These are phyloP conservation scores for Horisme vitalbata DNA, from an alignment of 2,888 invertebrate genomes.

Conservation along the genomic window DNA sequence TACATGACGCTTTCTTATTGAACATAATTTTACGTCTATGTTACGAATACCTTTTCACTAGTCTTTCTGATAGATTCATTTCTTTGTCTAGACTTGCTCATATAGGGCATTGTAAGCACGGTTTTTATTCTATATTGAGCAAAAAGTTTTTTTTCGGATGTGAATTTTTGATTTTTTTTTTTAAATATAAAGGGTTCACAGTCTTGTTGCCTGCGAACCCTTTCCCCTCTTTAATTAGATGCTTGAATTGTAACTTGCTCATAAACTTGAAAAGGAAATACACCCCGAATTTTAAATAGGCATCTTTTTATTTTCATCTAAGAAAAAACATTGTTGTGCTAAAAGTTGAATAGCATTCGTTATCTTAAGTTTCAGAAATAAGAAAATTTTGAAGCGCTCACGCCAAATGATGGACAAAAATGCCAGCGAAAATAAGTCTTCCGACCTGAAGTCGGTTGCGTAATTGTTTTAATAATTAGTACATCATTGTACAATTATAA, in stretches of 20 bases:
- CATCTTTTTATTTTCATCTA: conserved; percentile 55
- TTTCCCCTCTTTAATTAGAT: conserved; percentile 51
- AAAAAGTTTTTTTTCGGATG: too few relatives aligned
- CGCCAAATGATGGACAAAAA: conserved; percentile 59
- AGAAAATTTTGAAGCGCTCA: conserved; percentile 55
- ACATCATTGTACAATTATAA: conserved; percentile 65
- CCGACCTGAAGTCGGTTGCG: conserved; percentile 46
- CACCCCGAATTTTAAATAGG: conserved; percentile 46
- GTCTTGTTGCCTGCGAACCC: conserved; percentile 33
- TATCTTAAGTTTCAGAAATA: conserved; percentile 71
- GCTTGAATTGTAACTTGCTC: conserved; percentile 65
- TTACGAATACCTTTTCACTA: too few relatives aligned
- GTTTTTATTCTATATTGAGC: too few relatives aligned
- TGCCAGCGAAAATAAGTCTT: conserved; percentile 43
- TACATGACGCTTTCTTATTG: too few relatives aligned
- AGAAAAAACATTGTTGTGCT: conserved; percentile 48
- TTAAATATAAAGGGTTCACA: too few relatives aligned
- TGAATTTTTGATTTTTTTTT: too few relatives aligned
- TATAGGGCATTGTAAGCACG: too few relatives aligned
- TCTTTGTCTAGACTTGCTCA: too few relatives aligned
- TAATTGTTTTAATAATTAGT: conserved; percentile 76
- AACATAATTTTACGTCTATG: too few relatives aligned
- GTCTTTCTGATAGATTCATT: too few relatives aligned
- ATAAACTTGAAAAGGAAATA: conserved; percentile 52
- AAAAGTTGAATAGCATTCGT: conserved; percentile 63